Evolutionary conservation across 2,113 vertebrate species (phyloP), one percentile per base, ranked within the genome.

Genomic region (Amphiprion percula): DNA sequence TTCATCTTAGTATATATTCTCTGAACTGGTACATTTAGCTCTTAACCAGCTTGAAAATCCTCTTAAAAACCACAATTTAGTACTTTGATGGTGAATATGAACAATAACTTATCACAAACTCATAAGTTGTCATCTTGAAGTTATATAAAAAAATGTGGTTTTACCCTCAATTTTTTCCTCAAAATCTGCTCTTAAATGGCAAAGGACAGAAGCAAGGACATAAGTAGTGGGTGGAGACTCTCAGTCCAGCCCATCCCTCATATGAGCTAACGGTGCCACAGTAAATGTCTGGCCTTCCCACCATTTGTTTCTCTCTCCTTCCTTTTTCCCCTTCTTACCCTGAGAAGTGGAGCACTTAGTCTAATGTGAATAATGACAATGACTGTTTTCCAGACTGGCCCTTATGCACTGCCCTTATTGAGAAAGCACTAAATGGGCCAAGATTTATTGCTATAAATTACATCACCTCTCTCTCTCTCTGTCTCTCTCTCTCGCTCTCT

Each of bases 301-400:
- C 47, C 71, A 74, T 89, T 67, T 71, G 74, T 77, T 75, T 74
- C 39, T 59, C 53, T 60, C 33, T 23, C 75, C 74, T 30, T 50
- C 53, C 54, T 44, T n/a, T 11, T 12, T 30, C 52, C n/a, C 30
- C 23, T 46, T 60, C 71, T 26, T 21, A 41, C 75, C 54, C 33
- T 54, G 65, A 83, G 87, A 80, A 88, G 74, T 69, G 64, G 49
- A 85, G 85, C 90, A 90, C 91, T 91, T 92, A 87, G 83, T 86
- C 82, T 87, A 88, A 94, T 88, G 80, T 83, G 69, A 91, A 65
- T 87, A 86, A 88, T 68, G 80, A 76, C 66, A 1, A 69, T 39
- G 68, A 81, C 80, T 85, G 53, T 79, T 79, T 88, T 80, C 68
- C 88, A 86, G 82, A 37, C 64, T 56, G 47, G 69, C 75, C 79